These are phyloP conservation scores for Symphodus melops DNA, from an alignment of 2,113 vertebrate genomes.

Conservation along the genomic window DNA sequence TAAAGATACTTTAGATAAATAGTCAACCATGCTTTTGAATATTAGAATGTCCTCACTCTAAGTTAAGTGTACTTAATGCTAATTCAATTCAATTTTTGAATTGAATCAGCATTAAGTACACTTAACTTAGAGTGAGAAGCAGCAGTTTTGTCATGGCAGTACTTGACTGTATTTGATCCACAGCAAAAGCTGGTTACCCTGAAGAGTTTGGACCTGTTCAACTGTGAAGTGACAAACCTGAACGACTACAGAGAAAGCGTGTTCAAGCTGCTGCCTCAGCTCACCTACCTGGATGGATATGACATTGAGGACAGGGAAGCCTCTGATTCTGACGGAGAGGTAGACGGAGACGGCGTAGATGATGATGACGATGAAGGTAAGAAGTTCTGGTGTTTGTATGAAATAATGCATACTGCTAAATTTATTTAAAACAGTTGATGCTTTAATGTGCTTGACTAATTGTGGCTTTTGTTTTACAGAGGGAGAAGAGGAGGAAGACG, in stretches of 20 bases:
- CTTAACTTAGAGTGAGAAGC: neutral
- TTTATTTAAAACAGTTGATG: neutral
- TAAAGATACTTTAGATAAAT: too few species aligned
- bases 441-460: neutral
- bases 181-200: slow-evolving; percentile 93
- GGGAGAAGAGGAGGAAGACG: slow-evolving; percentile 88
- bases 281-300: slow-evolving; percentile 93
- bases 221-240: slow-evolving; percentile 94
- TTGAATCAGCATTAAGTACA: neutral
- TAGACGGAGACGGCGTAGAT: slow-evolving; percentile 89
- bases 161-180: neutral
- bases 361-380: slow-evolving; percentile 90
- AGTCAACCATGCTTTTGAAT: too few species aligned
- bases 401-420: neutral
- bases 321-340: slow-evolving; percentile 90
- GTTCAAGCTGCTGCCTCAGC: slow-evolving; percentile 91
- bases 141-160: neutral
- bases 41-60: too few species aligned
- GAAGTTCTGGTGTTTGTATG: neutral
- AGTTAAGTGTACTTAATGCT: too few species aligned
- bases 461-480: slow-evolving; percentile 60
- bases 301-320: slow-evolving; percentile 90
- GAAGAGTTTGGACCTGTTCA: slow-evolving; percentile 94
- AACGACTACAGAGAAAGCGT: slow-evolving; percentile 93
- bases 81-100: too few species aligned